Conservation (phyloP, 2,888 invertebrate genomes). For the Protophormia terraenovae region DNA sequence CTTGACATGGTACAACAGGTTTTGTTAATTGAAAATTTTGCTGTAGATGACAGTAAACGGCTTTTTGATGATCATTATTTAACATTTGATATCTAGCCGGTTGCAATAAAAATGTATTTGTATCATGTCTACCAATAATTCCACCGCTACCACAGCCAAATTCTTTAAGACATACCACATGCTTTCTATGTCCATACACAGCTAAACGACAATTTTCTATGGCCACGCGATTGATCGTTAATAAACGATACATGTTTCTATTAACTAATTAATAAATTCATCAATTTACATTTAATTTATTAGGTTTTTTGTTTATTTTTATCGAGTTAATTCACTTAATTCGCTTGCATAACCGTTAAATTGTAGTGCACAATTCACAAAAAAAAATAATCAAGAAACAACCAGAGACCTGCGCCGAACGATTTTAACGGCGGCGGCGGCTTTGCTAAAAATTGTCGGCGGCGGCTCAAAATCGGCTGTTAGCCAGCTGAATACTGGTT, state of each 20-base stretch:
- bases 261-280: slow-evolving; percentile 13
- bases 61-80: slow-evolving; percentile 6
- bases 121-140: slow-evolving; percentile 24
- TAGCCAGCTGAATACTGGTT: too few relatives aligned
- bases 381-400: slow-evolving; percentile 43
- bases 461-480: too few relatives aligned
- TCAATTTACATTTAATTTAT: not conserved
- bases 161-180: slow-evolving; percentile 38
- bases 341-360: slow-evolving; percentile 74
- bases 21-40: not conserved
- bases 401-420: too few relatives aligned
- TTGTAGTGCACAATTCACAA: not conserved
- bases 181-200: slow-evolving; percentile 56
- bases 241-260: slow-evolving; percentile 77
- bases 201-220: slow-evolving; percentile 73
- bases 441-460: too few relatives aligned
- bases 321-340: slow-evolving; percentile 67
- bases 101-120: slow-evolving; percentile 70
- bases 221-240: slow-evolving; percentile 73
- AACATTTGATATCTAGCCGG: slow-evolving; percentile 30
- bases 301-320: slow-evolving; percentile 36
- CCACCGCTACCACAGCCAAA: not conserved
- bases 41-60: slow-evolving; percentile 54
- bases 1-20: not conserved
- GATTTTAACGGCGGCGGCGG: too few relatives aligned